Conservation (phyloP, 2,797 vertebrate species). For the Rhinella marina region DNA sequence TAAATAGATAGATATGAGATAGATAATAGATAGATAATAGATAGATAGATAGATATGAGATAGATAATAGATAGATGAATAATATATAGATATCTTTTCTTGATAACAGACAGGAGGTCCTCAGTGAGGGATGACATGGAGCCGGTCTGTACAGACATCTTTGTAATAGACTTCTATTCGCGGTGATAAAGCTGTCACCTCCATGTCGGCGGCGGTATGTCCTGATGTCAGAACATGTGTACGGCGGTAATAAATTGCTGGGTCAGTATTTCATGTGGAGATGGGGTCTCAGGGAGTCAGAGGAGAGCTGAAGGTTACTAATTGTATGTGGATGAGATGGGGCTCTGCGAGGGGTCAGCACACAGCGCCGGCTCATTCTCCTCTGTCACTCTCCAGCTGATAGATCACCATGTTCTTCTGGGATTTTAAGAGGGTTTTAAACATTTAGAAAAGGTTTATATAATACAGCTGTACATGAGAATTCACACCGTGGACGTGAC, state of each 20-base stretch:
- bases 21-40: too few species aligned
- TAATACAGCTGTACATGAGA: too few species aligned
- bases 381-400: not conserved
- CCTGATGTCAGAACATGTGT: not conserved
- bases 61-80: too few species aligned
- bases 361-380: not conserved
- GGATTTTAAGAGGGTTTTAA: not conserved
- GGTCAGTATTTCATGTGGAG: constrained; percentile 44
- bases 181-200: constrained; percentile 4
- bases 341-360: constrained; percentile 10
- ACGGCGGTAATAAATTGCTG: constrained; percentile 34
- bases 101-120: not conserved
- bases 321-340: constrained; percentile 30
- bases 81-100: not conserved
- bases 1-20: too few species aligned
- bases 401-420: too few species aligned
- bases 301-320: constrained; percentile 20
- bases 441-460: not conserved
- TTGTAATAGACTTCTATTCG: not conserved
- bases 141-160: not conserved
- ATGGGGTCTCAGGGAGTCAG: not conserved
- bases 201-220: not conserved
- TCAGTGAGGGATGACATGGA: not conserved
- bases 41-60: too few species aligned
- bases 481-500: too few species aligned